Evolutionary conservation across 2,888 invertebrate genomes (phyloP).

Genomic region (Ichneumon xanthorius): DNA sequence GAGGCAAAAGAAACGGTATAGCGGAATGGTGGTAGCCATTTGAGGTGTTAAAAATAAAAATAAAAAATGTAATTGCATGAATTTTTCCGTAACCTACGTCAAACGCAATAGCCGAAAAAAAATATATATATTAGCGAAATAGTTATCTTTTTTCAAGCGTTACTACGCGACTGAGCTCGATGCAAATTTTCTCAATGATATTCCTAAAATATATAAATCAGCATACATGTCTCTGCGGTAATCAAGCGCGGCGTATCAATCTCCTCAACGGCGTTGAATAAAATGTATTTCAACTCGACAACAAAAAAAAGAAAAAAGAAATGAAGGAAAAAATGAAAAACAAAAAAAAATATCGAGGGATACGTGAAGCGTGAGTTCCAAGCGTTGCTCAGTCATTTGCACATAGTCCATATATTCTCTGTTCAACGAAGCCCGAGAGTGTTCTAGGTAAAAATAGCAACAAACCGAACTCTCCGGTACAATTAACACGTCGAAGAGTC

Average conservation of each 20-base stretch:
- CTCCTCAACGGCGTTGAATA: neutral
- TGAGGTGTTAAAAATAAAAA: neutral
- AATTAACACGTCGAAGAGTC: slow-evolving; percentile 5
- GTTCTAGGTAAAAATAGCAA: slow-evolving; percentile 33
- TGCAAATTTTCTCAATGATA: slow-evolving; percentile 8
- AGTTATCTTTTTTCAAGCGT: slow-evolving; percentile 44
- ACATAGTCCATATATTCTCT: slow-evolving; percentile 53
- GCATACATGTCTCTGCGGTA: neutral
- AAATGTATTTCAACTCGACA: neutral
- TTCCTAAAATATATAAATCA: slow-evolving; percentile 1
- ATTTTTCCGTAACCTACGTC: slow-evolving; percentile 34
- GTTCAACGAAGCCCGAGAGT: slow-evolving; percentile 36
- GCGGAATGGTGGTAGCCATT: slow-evolving; percentile 34
- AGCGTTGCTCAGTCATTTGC: slow-evolving; percentile 25
- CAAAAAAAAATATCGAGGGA: neutral
- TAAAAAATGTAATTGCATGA: slow-evolving; percentile 34
- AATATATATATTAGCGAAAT: neutral
- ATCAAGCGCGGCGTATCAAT: slow-evolving; percentile 6
- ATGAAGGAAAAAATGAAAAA: slow-evolving; percentile 2
- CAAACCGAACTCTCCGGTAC: slow-evolving; percentile 37
- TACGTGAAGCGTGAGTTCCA: slow-evolving; percentile 19
- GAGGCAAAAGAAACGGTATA: neutral
- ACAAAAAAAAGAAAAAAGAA: neutral
- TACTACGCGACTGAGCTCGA: slow-evolving; percentile 13
- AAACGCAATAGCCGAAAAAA: slow-evolving; percentile 38